phyloP scores from a whole-genome alignment of 2,113 vertebrate genomes.

The Pseudolaguvia tuberculata region DNA sequence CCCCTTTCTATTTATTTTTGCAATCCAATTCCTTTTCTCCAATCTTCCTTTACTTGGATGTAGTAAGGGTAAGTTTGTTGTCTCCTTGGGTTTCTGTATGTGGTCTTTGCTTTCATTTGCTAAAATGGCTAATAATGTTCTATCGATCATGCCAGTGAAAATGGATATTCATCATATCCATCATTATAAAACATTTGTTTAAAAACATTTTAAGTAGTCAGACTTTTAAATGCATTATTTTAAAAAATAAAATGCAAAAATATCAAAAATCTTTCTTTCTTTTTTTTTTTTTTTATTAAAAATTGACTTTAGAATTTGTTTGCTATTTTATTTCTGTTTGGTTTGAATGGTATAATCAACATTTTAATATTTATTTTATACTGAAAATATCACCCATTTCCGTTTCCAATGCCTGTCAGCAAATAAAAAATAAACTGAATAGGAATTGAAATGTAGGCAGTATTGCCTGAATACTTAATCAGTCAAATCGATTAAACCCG shows the following conservation, averaged over 20 bases:
- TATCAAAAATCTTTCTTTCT: too few relatives aligned
- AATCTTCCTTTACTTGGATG: conserved; percentile 13
- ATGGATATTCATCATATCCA: too few relatives aligned
- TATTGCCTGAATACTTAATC: conserved; percentile 33
- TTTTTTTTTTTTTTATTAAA: too few relatives aligned
- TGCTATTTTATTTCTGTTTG: not conserved
- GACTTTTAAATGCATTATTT: not conserved
- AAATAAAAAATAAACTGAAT: conserved; percentile 7
- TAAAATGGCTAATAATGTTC: not conserved
- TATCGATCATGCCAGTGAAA: not conserved
- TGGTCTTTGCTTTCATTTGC: conserved; percentile 5
- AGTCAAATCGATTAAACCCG: conserved; percentile 57
- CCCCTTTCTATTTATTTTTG: not conserved
- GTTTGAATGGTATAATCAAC: not conserved
- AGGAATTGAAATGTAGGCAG: conserved; percentile 6
- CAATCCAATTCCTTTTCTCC: conserved; percentile 21
- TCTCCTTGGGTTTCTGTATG: not conserved
- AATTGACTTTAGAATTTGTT: too few relatives aligned
- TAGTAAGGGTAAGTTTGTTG: conserved; percentile 25
- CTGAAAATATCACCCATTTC: not conserved
- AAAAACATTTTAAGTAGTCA: not conserved
- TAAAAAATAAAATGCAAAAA: not conserved
- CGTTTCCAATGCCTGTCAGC: not conserved
- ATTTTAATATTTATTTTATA: conserved; percentile 6
- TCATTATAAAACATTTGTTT: too few relatives aligned